Base-by-base conservation (phyloP, 2,113 vertebrate species). In the Alethe castanea region DNA sequence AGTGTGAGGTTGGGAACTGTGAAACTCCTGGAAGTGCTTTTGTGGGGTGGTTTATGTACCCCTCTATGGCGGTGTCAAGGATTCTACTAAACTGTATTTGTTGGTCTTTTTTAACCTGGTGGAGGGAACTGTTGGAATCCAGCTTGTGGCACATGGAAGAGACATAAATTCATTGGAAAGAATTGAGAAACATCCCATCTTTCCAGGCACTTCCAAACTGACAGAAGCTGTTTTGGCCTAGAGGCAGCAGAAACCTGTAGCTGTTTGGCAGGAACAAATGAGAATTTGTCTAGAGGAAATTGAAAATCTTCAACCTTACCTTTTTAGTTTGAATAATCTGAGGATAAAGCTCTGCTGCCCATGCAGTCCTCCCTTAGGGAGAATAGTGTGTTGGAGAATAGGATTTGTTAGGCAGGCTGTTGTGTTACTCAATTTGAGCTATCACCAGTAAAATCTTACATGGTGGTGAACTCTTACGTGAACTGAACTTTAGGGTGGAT, bases 41-140 rank as follows among this genome's bases (percentile, higher is more conserved):
- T 65, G 11, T 35, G 48, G n/a, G 9, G 36, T 47, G 8, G 6
- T n/a, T 38, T 83, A 14, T 25, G 14, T 59, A 22, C 7, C 12
- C 9, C 28, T n/a, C 10, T 6, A 8, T 18, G 29, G 35, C 0
- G 0, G 4, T 53, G 25, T 53, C 22, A 65, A 25, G 20, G n/a
- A 29, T 36, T 33, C 36, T 60, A 31, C 40, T 66, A 33, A 57
- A 14, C 28, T 57, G 2, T 57, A 7, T 72, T 76, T 52, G 3
- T 64, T 56, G 40, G 3, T 89, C 14, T 56, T 12, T 26, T 60
- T 57, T 70, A 53, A 70, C 15, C 6, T n/a, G 12, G 8, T 57
- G 10, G 19, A 66, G 28, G 11, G 36, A 91, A 19, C 15, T 81
- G 14, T 48, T 93, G 60, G 56, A 84, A 70, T 81, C 25, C 15